phyloP scores from a whole-genome alignment of 2,797 vertebrate genomes.

The Eutrigla gurnardus region DNA sequence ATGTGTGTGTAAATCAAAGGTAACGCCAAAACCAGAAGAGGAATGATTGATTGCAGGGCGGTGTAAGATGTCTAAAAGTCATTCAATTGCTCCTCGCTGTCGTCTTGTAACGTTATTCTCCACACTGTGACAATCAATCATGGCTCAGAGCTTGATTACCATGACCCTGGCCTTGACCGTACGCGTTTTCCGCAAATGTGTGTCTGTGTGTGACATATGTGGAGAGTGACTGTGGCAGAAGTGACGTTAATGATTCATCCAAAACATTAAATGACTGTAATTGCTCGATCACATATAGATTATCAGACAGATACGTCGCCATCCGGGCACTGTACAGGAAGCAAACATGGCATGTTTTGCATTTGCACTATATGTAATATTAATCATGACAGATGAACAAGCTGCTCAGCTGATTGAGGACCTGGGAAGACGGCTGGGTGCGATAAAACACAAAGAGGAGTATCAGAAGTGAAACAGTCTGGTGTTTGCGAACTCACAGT shows the following conservation, averaged over 20 bases:
- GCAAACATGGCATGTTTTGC: conserved; percentile 10
- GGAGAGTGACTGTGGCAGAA: conserved; percentile 40
- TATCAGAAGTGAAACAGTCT: conserved; percentile 59
- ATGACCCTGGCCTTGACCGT: conserved; percentile 62
- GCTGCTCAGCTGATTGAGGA: conserved; percentile 13
- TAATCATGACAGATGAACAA: conserved; percentile 31
- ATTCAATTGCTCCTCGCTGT: conserved; percentile 51
- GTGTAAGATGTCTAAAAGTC: conserved; percentile 39
- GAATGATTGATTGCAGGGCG: conserved; percentile 36
- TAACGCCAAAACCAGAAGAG: conserved; percentile 31
- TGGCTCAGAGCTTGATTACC: conserved; percentile 31
- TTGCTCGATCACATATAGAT: conserved; percentile 61
- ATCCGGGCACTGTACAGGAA: conserved; percentile 2
- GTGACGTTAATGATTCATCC: conserved; percentile 55
- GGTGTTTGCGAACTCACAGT: conserved; percentile 52
- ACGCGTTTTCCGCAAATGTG: conserved; percentile 15
- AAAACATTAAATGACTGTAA: conserved; percentile 50
- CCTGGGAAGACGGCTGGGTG: conserved; percentile 26
- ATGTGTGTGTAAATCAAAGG: conserved; percentile 45
- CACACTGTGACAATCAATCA: conserved; percentile 62
- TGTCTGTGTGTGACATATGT: conserved; percentile 14
- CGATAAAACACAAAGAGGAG: conserved; percentile 33
- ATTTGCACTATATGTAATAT: conserved; percentile 13
- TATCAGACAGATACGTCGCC: conserved; percentile 47
- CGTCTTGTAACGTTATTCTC: conserved; percentile 32